Base-by-base conservation (phyloP, 2,888 invertebrate genomes). In the Lycophotia porphyrea region DNA sequence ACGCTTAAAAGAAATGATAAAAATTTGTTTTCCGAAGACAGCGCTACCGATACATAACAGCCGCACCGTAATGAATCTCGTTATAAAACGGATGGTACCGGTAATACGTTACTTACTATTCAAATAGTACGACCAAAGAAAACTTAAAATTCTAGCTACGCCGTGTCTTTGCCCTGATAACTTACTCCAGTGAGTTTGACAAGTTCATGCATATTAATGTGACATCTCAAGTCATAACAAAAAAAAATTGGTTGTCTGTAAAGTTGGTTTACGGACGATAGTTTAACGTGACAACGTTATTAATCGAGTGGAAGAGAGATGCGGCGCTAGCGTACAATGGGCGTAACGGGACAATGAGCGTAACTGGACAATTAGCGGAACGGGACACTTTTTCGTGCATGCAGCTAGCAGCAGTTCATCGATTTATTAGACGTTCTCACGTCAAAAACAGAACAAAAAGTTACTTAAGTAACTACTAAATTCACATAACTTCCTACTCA, bases 181-280 rank as follows among this genome's bases (percentile, higher is more conserved):
- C 9, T 61, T 39, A 70, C 44, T 72, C 13, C 39, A 74, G 13
- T 74, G 31, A 74, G 21, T 21, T 3, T 74, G 5, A 24, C 15
- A 34, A n/a, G 42, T 52, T 42, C 11, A 61, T 49, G 75, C 21
- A 74, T 61, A 61, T 49, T 61, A 31, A 74, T 34, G n/a, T 42
- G 49, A 63, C 34, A 31, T 24, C 11, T 49, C 5, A 42, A 49
- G 47, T 75, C 42, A 52, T 63, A 18, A 63, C 11, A 34, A 52
- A n/a, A n/a, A n/a, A n/a, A n/a, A n/a, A n/a, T n/a, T n/a, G n/a
- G n/a, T n/a, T n/a, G n/a, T n/a, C n/a, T n/a, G n/a, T n/a, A n/a
- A n/a, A n/a, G n/a, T n/a, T n/a, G n/a, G n/a, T n/a, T n/a, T n/a
- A n/a, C n/a, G n/a, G n/a, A n/a, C n/a, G n/a, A n/a, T n/a, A n/a